Evolutionary conservation across 1,140 invertebrate genomes (phyloP).

Genomic region (Zaprionus inermis): DNA sequence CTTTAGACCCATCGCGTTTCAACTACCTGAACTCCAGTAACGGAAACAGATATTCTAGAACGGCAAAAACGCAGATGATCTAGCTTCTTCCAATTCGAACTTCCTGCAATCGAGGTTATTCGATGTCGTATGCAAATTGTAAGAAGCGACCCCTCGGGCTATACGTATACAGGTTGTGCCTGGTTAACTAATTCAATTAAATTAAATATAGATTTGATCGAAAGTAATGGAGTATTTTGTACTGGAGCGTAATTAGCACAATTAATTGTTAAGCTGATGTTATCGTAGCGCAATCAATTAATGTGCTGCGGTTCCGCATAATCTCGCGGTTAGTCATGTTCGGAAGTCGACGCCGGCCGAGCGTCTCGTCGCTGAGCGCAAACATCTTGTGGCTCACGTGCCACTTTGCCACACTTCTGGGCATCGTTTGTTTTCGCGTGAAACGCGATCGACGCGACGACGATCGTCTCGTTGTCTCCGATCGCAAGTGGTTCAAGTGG

Average conservation of each 20-base stretch:
- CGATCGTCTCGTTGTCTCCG: conserved; percentile 17
- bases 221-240: not conserved
- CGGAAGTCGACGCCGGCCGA: conserved; percentile 12
- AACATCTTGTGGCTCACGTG: conserved; percentile 12
- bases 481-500: conserved; percentile 32
- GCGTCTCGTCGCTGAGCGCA: conserved; percentile 16
- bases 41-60: no score
- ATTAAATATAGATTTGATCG: conserved; percentile 5
- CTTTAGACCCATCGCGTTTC: conserved; percentile 50
- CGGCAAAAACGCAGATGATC: not conserved
- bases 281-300: conserved; percentile 9
- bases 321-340: conserved; percentile 37
- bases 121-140: not conserved
- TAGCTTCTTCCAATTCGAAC: not conserved
- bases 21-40: not conserved
- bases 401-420: conserved; percentile 24
- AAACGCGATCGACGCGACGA: conserved; percentile 10
- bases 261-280: conserved; percentile 8
- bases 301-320: not conserved
- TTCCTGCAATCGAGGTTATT: not conserved
- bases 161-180: not conserved
- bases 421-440: conserved; percentile 31
- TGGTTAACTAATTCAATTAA: not conserved
- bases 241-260: not conserved
- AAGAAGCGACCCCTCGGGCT: not conserved